These are phyloP conservation scores for Tenthredo scrophulariae DNA, from an alignment of 2,888 invertebrate genomes.

Conservation along the genomic window DNA sequence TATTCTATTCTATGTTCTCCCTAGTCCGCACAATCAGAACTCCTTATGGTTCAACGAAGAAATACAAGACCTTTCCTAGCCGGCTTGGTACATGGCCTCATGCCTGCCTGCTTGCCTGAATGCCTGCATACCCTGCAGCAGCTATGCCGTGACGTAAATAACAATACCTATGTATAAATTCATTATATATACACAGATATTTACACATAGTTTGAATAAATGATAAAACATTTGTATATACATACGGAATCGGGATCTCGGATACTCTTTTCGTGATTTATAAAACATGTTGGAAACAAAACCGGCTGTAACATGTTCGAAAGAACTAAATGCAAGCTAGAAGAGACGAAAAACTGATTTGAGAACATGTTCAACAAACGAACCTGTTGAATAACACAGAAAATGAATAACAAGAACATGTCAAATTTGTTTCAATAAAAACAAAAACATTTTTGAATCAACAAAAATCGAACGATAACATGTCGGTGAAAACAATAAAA, in stretches of 20 bases:
- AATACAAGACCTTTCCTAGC: conserved; percentile 59
- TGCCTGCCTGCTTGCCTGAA: not conserved
- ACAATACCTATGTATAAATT: not conserved
- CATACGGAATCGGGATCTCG: not conserved
- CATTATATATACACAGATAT: not conserved
- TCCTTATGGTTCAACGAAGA: conserved; percentile 64
- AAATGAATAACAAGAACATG: not conserved
- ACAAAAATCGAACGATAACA: too few relatives aligned
- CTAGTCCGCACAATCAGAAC: not conserved
- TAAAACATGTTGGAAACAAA: not conserved
- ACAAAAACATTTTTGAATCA: not conserved
- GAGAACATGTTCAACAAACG: not conserved
- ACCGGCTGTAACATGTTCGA: too few relatives aligned
- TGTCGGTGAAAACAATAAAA: too few relatives aligned
- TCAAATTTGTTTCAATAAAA: not conserved
- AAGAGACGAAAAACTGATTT: too few relatives aligned
- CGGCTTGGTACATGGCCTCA: not conserved
- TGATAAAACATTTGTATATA: not conserved
- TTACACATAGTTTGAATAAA: not conserved
- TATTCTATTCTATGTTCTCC: not conserved
- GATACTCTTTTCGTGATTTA: not conserved
- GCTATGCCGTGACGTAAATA: conserved; percentile 11
- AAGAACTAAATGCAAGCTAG: too few relatives aligned
- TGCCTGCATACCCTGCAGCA: conserved; percentile 17
- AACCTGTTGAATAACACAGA: not conserved